Evolutionary conservation across 1,140 invertebrate genomes (phyloP).

Genomic region (Drosophila sp.): DNA sequence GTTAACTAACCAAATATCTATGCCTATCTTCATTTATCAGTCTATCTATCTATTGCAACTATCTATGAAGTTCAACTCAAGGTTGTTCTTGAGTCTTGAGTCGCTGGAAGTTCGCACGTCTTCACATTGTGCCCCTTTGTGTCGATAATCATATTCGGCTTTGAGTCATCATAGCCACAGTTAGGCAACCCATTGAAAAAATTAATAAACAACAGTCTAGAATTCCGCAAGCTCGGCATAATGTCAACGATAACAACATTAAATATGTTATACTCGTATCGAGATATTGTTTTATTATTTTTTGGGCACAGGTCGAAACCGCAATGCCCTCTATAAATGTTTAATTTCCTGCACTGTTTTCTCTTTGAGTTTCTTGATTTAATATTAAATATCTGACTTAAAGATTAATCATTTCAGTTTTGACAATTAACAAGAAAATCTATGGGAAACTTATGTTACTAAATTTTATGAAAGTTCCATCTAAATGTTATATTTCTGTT

Average conservation of each 20-base stretch:
- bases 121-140: constrained; percentile 2
- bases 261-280: constrained; percentile 5
- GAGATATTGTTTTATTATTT: not conserved
- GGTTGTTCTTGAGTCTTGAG: constrained; percentile 14
- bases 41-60: constrained; percentile 3
- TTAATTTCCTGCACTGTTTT: no score
- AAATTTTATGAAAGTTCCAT: no score
- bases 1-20: not conserved
- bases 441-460: no score
- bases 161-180: constrained; percentile 64
- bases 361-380: no score
- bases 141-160: not conserved
- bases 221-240: constrained; percentile 60
- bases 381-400: no score
- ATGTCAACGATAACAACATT: constrained; percentile 22
- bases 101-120: constrained; percentile 29
- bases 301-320: constrained; percentile 7
- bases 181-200: constrained; percentile 35
- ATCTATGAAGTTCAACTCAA: constrained; percentile 32
- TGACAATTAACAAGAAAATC: no score
- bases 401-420: no score
- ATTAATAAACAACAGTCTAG: constrained; percentile 51
- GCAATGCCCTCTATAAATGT: not conserved
- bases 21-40: constrained; percentile 1
- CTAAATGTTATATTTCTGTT: no score